Evolutionary conservation across 2,888 invertebrate species (phyloP).

Genomic region (Apotomis betuletana): DNA sequence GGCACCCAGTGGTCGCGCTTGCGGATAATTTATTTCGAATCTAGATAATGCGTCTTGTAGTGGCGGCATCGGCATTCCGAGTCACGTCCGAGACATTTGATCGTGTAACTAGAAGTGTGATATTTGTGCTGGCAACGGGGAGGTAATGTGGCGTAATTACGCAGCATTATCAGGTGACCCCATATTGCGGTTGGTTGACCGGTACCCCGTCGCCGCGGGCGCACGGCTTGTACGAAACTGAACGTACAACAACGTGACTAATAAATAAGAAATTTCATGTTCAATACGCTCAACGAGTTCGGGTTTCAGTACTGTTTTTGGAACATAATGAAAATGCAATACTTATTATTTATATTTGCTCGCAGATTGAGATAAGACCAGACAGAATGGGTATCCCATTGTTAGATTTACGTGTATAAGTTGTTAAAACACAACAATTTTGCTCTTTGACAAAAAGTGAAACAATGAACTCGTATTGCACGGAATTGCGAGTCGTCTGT

Average conservation of each 20-base stretch:
- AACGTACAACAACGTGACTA: conserved; percentile 34
- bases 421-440: conserved; percentile 6
- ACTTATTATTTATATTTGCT: too few relatives aligned
- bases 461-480: conserved; percentile 55
- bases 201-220: conserved; percentile 37
- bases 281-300: conserved; percentile 19
- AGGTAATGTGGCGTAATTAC: conserved; percentile 77
- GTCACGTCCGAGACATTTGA: conserved; percentile 81
- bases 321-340: not conserved
- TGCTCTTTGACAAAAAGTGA: conserved; percentile 37
- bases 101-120: conserved; percentile 74
- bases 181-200: conserved; percentile 72
- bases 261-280: conserved; percentile 35
- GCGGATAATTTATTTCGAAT: conserved; percentile 71
- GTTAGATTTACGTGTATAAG: not conserved
- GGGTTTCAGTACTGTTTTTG: not conserved
- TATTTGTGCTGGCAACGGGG: conserved; percentile 65
- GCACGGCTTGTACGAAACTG: conserved; percentile 39
- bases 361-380: not conserved
- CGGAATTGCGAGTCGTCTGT: conserved; percentile 55
- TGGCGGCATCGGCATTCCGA: conserved; percentile 61
- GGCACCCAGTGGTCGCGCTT: conserved; percentile 67
- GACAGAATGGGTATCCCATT: not conserved
- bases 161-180: conserved; percentile 79
- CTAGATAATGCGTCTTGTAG: conserved; percentile 73